Evolutionary conservation across 2,113 vertebrate genomes (phyloP).

Genomic region (Psettodes erumei): DNA sequence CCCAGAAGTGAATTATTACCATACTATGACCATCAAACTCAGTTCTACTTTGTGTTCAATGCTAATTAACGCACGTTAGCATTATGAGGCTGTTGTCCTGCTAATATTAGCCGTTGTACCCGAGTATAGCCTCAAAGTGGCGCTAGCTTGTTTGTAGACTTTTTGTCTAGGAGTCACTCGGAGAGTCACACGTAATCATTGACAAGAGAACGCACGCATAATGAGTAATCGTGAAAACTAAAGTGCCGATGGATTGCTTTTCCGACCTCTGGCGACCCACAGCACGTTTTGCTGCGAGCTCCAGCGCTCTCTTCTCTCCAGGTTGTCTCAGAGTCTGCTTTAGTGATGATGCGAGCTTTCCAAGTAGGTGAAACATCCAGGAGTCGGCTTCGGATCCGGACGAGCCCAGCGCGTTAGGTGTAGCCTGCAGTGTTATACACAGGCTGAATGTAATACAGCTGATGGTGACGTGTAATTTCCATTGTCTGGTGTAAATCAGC

Average conservation of each 20-base stretch:
- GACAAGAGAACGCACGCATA: background rate
- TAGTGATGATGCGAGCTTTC: conserved; percentile 33
- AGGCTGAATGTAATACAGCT: background rate
- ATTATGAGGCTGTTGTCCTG: background rate
- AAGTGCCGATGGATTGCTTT: background rate
- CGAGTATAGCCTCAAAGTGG: background rate
- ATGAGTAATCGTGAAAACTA: background rate
- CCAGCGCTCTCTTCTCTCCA: background rate
- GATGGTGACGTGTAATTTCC: background rate
- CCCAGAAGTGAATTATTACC: too few species aligned
- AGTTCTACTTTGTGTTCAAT: too few species aligned
- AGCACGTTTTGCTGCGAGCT: background rate
- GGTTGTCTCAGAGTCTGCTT: conserved; percentile 21
- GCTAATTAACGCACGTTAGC: background rate
- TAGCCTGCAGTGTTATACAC: background rate
- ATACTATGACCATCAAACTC: too few species aligned
- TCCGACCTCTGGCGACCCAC: background rate
- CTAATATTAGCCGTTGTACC: background rate
- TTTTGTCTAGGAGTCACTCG: background rate
- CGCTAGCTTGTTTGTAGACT: background rate
- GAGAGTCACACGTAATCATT: background rate
- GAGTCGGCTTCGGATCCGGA: background rate
- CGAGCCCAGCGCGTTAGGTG: background rate
- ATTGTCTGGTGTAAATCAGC: conserved; percentile 14
- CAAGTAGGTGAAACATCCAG: conserved; percentile 22